Conservation (phyloP, 2,113 vertebrate species). For the Ameiurus melas region DNA sequence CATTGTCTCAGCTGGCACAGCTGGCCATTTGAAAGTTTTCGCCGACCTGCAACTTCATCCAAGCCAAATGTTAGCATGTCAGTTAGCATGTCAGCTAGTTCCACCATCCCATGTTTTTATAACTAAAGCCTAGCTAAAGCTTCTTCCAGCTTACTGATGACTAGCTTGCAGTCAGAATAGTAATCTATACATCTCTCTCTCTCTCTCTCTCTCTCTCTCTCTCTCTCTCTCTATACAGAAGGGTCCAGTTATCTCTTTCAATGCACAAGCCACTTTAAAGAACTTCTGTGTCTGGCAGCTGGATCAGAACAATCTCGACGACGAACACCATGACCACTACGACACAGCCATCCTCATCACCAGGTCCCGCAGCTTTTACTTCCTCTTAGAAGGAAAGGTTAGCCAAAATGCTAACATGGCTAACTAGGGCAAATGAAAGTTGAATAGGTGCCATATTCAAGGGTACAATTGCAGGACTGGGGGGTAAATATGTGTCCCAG, state of each 20-base stretch:
- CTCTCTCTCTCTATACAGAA: slow-evolving; percentile 73
- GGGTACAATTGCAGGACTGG: not conserved
- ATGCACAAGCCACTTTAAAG: slow-evolving; percentile 95
- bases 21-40: not conserved
- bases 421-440: not conserved
- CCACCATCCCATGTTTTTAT: not conserved
- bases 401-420: slow-evolving; percentile 8
- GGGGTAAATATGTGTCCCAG: not conserved
- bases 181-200: not conserved
- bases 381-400: slow-evolving; percentile 12
- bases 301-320: slow-evolving; percentile 83
- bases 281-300: slow-evolving; percentile 99
- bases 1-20: not conserved
- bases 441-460: not conserved
- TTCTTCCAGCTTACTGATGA: not conserved
- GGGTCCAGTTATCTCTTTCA: slow-evolving; percentile 90
- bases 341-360: slow-evolving; percentile 97
- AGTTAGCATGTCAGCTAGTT: not conserved
- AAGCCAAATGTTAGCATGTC: not conserved
- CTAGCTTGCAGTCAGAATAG: not conserved
- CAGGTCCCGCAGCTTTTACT: slow-evolving; percentile 74
- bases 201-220: slow-evolving; percentile 18
- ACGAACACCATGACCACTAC: slow-evolving; percentile 85
- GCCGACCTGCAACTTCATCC: not conserved
- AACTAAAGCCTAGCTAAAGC: not conserved